phyloP scores from a whole-genome alignment of 2,888 invertebrate genomes.

The Campaea margaritaria region DNA sequence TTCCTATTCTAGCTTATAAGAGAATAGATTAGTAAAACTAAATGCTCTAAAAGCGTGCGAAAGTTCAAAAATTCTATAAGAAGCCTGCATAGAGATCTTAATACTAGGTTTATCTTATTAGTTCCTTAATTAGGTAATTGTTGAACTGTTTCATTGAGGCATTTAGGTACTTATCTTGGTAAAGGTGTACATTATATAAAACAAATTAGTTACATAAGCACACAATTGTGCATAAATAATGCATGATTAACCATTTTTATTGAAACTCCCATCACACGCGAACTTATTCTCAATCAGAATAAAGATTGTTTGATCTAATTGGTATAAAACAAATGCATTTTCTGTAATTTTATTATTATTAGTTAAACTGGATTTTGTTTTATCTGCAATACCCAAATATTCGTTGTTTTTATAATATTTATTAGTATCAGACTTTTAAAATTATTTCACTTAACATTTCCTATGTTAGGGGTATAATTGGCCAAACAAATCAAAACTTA shows the following conservation, averaged over 20 bases:
- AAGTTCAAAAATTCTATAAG: constrained; percentile 17
- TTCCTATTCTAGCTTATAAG: constrained; percentile 14
- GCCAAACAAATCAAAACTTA: neutral
- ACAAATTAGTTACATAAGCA: too few relatives aligned
- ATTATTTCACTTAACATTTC: neutral
- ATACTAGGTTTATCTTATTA: constrained; percentile 1
- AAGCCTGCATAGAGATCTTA: constrained; percentile 20
- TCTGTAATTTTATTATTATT: neutral
- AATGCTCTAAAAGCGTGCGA: constrained; percentile 24
- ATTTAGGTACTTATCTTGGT: too few relatives aligned
- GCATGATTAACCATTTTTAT: too few relatives aligned
- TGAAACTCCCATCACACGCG: too few relatives aligned
- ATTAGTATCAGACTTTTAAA: constrained; percentile 1
- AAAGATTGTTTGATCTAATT: too few relatives aligned
- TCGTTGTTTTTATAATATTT: constrained; percentile 1
- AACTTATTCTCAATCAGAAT: too few relatives aligned
- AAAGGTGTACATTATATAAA: too few relatives aligned
- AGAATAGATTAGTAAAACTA: constrained; percentile 13
- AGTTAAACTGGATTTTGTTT: neutral
- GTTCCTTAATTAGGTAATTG: neutral
- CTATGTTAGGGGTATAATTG: neutral
- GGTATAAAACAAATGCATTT: too few relatives aligned
- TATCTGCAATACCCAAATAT: neutral
- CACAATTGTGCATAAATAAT: too few relatives aligned
- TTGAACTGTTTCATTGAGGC: too few relatives aligned